Base-by-base conservation (phyloP, 1,140 invertebrate genomes). In the Limonius californicus region DNA sequence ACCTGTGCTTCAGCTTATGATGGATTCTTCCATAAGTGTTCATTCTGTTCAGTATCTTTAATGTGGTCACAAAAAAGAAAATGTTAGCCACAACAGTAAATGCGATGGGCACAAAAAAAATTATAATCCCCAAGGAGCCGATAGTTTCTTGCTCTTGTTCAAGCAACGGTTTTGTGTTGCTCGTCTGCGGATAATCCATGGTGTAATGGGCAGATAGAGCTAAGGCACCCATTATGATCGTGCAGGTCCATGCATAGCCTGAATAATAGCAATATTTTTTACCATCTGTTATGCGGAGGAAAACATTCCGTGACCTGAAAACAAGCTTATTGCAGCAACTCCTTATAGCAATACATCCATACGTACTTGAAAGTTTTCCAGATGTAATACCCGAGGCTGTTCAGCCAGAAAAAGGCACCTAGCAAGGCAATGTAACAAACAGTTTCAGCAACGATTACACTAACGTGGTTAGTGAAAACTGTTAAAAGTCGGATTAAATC, bases 211-310 rank as follows among this genome's bases (percentile, higher is more conserved):
- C 87, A 72, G 90, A 89, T 27, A 92, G 80, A 0, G 90, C 89
- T 57, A 90, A 78, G 0, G 79, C 78, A 0, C 88, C 83, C 80
- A 92, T 85, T 11, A 83, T 71, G 0, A 83, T 68, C 0, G 90
- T 91, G 59, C 83, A 82, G n/a, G 83, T 81, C 88, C 90, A 91
- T 0, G 89, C 88, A 67, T 90, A 91, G 16, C 81, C 81, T 0
- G 89, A 91, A 72, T 92, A 93, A 68, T 91, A 92, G 70, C 90
- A 92, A 73, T 91, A 93, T 78, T 92, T 92, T 59, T 84, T 81
- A 0, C 89, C 87, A 76, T 92, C 90, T 0, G 90, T 92, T 45
- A 91, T 88, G 47, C 90, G 78, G 4, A 93, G 75, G 70, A 91
- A 93, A 12, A 92, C 89, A 73, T 92, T 93, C 20, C 89, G 78